These are phyloP conservation scores for Hemaris fuciformis DNA, from an alignment of 2,888 invertebrate genomes.

Conservation along the genomic window DNA sequence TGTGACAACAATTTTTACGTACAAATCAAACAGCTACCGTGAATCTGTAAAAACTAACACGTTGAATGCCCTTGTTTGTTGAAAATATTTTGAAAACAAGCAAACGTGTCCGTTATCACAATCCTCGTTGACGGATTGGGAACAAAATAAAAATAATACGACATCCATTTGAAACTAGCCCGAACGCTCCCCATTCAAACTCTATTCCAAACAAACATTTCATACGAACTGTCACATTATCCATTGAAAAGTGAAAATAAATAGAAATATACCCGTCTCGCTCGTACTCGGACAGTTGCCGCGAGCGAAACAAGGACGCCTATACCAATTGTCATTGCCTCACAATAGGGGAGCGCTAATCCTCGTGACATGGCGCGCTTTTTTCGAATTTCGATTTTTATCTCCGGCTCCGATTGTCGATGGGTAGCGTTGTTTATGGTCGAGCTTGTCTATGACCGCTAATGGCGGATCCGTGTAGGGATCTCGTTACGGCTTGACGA, in stretches of 20 bases:
- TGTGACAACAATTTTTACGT: background rate
- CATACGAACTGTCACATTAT: slow-evolving; percentile 77
- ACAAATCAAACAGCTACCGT: background rate
- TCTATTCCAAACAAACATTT: slow-evolving; percentile 74
- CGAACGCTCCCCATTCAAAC: slow-evolving; percentile 54
- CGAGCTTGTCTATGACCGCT: slow-evolving; percentile 49
- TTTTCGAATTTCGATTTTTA: slow-evolving; percentile 63
- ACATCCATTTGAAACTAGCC: slow-evolving; percentile 58
- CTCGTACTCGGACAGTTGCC: slow-evolving; percentile 31
- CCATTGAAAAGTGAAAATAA: slow-evolving; percentile 76
- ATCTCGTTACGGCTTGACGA: slow-evolving; percentile 63
- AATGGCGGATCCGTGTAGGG: slow-evolving; percentile 73
- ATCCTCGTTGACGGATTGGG: slow-evolving; percentile 65
- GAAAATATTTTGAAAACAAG: slow-evolving; percentile 15
- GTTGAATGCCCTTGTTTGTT: slow-evolving; percentile 17
- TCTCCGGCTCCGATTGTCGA: slow-evolving; percentile 64
- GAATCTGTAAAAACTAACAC: background rate
- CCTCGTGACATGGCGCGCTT: slow-evolving; percentile 71
- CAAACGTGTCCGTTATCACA: slow-evolving; percentile 24
- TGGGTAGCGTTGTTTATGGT: slow-evolving; percentile 36
- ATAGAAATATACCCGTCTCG: slow-evolving; percentile 61
- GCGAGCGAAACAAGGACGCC: slow-evolving; percentile 56
- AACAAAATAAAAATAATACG: slow-evolving; percentile 69
- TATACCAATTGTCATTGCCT: slow-evolving; percentile 69
- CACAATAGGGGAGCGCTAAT: slow-evolving; percentile 74